Evolutionary conservation across 2,113 vertebrate species (phyloP).

Genomic region (Atrichornis clamosus): DNA sequence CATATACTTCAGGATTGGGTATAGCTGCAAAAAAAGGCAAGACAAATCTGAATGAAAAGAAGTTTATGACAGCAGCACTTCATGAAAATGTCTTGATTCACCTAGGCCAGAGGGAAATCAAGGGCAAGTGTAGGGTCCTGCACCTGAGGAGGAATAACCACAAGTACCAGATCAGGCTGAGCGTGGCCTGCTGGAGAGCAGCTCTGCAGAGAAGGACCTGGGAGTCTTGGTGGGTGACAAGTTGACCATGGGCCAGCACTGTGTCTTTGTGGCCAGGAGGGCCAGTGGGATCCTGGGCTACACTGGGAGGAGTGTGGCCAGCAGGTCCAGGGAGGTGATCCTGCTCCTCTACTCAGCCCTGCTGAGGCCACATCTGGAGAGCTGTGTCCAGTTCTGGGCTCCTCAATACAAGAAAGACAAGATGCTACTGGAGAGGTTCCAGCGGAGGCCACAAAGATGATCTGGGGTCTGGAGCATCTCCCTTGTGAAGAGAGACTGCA

Average conservation of each 20-base stretch:
- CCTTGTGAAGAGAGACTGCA: neutral
- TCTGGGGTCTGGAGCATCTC: neutral
- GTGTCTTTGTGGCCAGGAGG: neutral
- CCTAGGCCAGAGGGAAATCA: neutral
- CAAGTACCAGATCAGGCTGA: neutral
- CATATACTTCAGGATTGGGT: neutral
- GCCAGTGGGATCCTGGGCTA: neutral
- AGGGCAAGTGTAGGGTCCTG: neutral
- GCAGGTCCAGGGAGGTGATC: neutral
- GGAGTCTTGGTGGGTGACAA: neutral
- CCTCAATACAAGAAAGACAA: neutral
- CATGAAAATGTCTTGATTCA: neutral
- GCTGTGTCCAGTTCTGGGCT: neutral
- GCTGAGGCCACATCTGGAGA: neutral
- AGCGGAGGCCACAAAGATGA: neutral
- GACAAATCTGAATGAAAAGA: neutral
- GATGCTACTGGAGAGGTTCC: neutral
- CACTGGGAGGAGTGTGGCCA: neutral
- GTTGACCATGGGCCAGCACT: neutral
- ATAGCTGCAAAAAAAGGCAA: neutral
- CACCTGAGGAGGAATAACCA: neutral
- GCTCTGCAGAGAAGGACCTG: fast-evolving
- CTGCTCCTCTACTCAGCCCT: neutral
- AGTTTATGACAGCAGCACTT: neutral
- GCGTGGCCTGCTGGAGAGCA: neutral